Evolutionary conservation across 2,113 vertebrate genomes (phyloP).

Genomic region (Trinectes maculatus): DNA sequence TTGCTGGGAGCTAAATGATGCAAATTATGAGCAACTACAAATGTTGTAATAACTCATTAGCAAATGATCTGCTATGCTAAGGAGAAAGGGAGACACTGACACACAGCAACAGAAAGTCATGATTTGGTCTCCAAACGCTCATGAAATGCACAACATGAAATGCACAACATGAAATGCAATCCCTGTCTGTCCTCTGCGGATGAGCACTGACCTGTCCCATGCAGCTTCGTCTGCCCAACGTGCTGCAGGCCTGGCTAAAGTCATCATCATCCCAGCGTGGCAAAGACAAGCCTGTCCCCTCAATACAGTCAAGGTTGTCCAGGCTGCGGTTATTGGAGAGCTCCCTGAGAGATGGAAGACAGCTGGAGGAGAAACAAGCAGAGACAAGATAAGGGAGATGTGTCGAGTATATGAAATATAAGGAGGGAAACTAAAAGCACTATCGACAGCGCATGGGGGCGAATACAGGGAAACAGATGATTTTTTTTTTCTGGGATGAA

Average conservation of each 20-base stretch:
- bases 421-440: not conserved
- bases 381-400: conserved; percentile 5
- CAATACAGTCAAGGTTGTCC: conserved; percentile 93
- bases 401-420: conserved; percentile 5
- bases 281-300: conserved; percentile 88
- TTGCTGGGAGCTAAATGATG: conserved; percentile 23
- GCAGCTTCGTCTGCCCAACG: conserved; percentile 81
- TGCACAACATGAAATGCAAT: not conserved
- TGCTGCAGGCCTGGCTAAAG: conserved; percentile 92
- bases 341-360: conserved; percentile 85
- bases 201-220: conserved; percentile 90
- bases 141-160: not conserved
- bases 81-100: conserved; percentile 8
- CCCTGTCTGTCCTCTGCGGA: not conserved
- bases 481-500: not conserved
- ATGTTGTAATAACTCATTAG: conserved; percentile 20
- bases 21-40: conserved; percentile 18
- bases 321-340: conserved; percentile 88
- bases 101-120: conserved; percentile 1
- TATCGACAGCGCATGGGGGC: not conserved
- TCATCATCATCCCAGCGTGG: conserved; percentile 96
- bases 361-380: conserved; percentile 67
- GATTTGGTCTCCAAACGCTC: not conserved
- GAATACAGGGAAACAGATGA: not conserved
- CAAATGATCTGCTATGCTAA: conserved; percentile 21